Base-by-base conservation (phyloP, 2,797 vertebrate species). In the Lepilemur ruficaudatus region DNA sequence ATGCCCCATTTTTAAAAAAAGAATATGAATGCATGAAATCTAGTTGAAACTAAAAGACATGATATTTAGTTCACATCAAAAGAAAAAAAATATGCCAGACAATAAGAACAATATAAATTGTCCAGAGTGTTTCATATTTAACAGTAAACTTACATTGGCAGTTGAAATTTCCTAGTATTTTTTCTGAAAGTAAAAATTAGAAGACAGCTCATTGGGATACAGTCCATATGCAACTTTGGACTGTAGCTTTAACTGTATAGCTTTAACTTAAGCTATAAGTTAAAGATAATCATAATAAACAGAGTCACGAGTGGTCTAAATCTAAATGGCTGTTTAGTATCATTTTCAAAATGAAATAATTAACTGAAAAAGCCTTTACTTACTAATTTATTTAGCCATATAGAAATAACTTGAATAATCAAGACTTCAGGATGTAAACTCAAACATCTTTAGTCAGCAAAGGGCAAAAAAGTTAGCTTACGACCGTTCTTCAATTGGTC, bases 291-390 rank as follows among this genome's bases (percentile, higher is more conserved):
- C 4, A 13, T 41, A 18, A 91, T 59, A 57, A 96, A 46, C 22
- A 20, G 57, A 83, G 55, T 48, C 7, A 22, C 25, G 14, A 63
- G 25, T 78, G 63, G 32, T 83, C 55, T 89, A 79, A 73, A n/a
- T 83, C 55, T 89, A 82, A 73, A 38, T 72, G 79, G 25, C n/a
- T 69, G 73, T 48, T 52, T 61, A 92, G 5, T 22, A 78, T 79
- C 38, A 69, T 50, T 93, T 94, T 86, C 8, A 30, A 91, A 73
- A 95, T 89, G 88, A 96, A 91, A 82, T 75, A 35, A 76, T 78
- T 72, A 55, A 76, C 28, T 14, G 5, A 61, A 80, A 96, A 93
- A 59, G 12, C 28, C 38, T 97, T 91, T 57, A 79, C 35, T 94
- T 88, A 75, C 22, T 89, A 35, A 87, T 87, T 93, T 67, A 92